Evolutionary conservation across 2,113 vertebrate species (phyloP).

Genomic region (Seriola quinqueradiata): DNA sequence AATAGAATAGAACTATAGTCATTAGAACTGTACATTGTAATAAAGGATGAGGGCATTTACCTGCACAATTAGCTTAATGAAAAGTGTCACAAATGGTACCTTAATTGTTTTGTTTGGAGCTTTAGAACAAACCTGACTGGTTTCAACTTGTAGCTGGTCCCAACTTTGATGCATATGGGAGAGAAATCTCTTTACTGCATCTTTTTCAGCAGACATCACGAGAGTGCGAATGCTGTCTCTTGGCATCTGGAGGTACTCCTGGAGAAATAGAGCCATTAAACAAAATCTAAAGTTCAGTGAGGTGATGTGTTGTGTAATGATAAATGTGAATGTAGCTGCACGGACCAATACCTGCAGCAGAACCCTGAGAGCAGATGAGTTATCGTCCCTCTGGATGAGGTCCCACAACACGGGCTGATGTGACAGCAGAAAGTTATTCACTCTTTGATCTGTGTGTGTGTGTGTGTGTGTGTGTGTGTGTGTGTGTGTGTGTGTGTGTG

Average conservation of each 20-base stretch:
- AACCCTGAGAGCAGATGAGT: conserved; percentile 85
- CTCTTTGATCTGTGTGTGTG: not conserved
- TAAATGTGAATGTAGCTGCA: not conserved
- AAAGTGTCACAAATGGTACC: not conserved
- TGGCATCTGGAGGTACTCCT: conserved; percentile 91
- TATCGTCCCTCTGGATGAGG: conserved; percentile 88
- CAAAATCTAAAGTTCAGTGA: not conserved
- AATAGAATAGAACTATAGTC: not conserved
- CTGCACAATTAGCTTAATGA: not conserved
- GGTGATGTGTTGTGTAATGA: conserved; percentile 3
- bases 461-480: conserved; percentile 2
- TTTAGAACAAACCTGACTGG: conserved; percentile 76
- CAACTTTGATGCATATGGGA: conserved; percentile 89
- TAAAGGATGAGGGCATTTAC: not conserved
- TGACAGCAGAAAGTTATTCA: conserved; percentile 50
- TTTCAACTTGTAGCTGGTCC: conserved; percentile 86
- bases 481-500: not conserved
- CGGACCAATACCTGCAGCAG: conserved; percentile 86
- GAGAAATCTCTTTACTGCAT: conserved; percentile 88
- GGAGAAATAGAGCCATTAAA: conserved; percentile 16
- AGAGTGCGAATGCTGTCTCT: conserved; percentile 87
- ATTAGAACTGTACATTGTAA: not conserved
- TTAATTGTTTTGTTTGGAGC: not conserved
- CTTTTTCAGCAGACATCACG: conserved; percentile 88
- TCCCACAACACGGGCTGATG: conserved; percentile 89